phyloP scores from a whole-genome alignment of 2,113 vertebrate species.

The Lynx canadensis region DNA sequence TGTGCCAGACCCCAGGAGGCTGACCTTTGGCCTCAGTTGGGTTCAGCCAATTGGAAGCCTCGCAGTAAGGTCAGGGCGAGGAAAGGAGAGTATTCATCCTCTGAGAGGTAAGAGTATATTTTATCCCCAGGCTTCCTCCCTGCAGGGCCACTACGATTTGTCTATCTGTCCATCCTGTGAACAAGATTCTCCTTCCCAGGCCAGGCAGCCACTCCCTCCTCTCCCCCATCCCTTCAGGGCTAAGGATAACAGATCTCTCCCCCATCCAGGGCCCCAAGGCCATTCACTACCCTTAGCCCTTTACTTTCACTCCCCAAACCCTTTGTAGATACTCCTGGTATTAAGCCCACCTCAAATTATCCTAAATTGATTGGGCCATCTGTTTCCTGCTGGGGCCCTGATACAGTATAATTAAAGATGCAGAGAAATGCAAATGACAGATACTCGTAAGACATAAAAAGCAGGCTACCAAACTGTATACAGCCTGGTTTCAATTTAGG shows the following conservation, averaged over 20 bases:
- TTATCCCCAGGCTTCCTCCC: background rate
- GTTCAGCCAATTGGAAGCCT: background rate
- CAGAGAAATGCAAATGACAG: constrained; percentile 22
- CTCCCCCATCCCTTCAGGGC: background rate
- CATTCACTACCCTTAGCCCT: background rate
- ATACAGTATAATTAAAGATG: constrained; percentile 43
- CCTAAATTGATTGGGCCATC: constrained; percentile 38
- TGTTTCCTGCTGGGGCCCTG: constrained; percentile 48
- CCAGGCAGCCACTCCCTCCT: background rate
- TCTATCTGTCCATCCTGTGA: background rate
- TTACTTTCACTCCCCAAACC: background rate
- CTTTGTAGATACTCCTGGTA: background rate
- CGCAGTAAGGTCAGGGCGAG: background rate
- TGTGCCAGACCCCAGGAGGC: background rate
- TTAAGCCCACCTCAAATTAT: constrained; percentile 50
- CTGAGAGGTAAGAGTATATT: no score
- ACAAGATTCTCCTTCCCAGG: background rate
- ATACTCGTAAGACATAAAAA: background rate
- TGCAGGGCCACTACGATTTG: background rate
- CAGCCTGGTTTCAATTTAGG: background rate
- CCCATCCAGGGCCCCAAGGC: background rate
- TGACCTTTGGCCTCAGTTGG: background rate
- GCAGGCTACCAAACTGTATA: background rate
- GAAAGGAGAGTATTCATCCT: background rate
- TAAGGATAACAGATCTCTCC: background rate